These are phyloP conservation scores for Dermochelys coriacea DNA, from an alignment of 2,797 vertebrate species.

Conservation along the genomic window DNA sequence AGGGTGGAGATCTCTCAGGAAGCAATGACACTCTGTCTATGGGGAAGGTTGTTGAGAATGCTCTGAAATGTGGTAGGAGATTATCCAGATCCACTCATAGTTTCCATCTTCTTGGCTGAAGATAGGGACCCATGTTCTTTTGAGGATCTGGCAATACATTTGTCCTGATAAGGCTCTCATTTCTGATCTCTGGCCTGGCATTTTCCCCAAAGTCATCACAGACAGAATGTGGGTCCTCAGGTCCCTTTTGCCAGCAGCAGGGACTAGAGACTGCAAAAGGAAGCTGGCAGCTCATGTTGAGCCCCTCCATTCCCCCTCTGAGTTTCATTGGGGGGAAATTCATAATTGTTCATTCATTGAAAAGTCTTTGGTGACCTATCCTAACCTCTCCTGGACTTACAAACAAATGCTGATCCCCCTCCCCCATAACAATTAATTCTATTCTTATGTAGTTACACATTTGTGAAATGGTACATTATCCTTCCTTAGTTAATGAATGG, in stretches of 20 bases:
- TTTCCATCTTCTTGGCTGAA: too few species aligned
- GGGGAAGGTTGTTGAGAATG: too few species aligned
- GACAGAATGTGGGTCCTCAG: background rate
- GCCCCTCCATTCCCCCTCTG: background rate
- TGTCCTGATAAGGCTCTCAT: rapidly evolving
- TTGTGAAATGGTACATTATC: background rate
- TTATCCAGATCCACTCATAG: too few species aligned
- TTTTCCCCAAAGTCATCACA: background rate
- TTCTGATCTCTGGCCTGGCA: background rate
- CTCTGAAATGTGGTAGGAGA: background rate
- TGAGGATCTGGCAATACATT: background rate
- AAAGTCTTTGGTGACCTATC: background rate
- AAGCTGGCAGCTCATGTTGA: background rate
- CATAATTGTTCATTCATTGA: background rate
- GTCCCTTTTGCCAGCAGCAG: background rate
- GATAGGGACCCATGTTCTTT: background rate
- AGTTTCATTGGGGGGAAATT: background rate
- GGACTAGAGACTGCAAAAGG: background rate
- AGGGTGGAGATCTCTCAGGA: background rate
- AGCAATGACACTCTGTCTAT: background rate
- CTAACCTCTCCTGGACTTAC: background rate
- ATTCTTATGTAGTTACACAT: background rate
- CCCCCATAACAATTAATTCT: background rate
- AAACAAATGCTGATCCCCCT: too few species aligned
- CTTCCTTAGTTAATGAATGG: background rate